Conservation (phyloP, 2,797 vertebrate genomes). For the Labeo calbasu region DNA sequence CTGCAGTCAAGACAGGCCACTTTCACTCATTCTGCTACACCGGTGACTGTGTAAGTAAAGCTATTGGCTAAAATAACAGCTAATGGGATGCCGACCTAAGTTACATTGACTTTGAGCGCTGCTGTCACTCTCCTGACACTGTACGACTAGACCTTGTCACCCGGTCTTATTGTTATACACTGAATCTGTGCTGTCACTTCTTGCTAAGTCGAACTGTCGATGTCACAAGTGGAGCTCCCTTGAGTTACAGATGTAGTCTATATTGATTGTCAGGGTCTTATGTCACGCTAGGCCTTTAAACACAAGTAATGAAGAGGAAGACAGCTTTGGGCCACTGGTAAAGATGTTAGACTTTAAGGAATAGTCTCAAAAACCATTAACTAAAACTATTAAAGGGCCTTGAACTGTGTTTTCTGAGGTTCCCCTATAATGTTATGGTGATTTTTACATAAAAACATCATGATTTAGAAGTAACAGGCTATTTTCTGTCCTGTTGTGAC, state of each 20-base stretch:
- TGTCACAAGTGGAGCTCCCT: conserved; percentile 12
- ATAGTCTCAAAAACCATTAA: background rate
- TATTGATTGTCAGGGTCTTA: conserved; percentile 7
- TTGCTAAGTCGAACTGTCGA: background rate
- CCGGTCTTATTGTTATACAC: background rate
- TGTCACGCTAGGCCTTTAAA: background rate
- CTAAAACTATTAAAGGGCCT: no score
- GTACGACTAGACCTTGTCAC: background rate
- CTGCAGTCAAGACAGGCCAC: background rate
- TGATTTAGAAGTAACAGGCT: no score
- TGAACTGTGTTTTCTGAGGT: no score
- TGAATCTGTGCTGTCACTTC: background rate
- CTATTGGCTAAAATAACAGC: background rate
- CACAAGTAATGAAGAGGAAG: background rate
- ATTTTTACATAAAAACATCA: no score
- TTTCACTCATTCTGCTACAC: background rate
- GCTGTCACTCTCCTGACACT: conserved; percentile 9
- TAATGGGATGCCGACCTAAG: background rate
- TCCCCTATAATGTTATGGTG: no score
- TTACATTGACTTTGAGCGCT: conserved; percentile 3
- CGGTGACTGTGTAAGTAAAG: background rate
- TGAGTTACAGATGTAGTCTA: conserved; percentile 1
- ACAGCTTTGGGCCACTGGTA: background rate
- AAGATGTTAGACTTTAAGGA: background rate
- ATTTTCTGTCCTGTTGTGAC: no score